Conservation (phyloP, 2,113 vertebrate species). For the Oxyruncus cristatus region DNA sequence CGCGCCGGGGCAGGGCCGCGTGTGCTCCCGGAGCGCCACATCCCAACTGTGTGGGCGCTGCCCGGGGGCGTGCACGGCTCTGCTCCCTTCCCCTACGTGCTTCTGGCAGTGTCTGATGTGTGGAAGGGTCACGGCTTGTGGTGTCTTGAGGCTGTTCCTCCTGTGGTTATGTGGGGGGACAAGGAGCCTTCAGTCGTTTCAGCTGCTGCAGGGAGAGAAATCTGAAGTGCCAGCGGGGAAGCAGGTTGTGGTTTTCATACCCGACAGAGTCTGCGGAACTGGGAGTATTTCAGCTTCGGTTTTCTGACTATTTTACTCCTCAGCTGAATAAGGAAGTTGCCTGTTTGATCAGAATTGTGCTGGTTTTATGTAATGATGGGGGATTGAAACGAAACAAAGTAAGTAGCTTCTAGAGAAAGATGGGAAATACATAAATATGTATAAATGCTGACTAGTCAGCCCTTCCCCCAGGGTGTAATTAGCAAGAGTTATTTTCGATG, state of each 20-base stretch:
- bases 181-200: not conserved
- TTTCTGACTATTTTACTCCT: not conserved
- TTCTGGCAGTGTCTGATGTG: not conserved
- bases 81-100: rapidly evolving
- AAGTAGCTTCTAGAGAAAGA: not conserved
- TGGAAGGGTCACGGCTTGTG: not conserved
- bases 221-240: not conserved
- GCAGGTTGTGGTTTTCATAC: not conserved
- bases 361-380: not conserved
- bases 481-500: not conserved
- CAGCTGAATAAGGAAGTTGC: not conserved
- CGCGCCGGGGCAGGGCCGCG: rapidly evolving
- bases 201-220: not conserved
- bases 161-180: not conserved
- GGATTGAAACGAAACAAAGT: not conserved
- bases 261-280: not conserved
- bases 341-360: not conserved
- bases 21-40: rapidly evolving
- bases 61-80: not conserved
- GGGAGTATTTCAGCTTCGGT: not conserved
- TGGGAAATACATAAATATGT: not conserved
- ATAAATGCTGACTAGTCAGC: not conserved
- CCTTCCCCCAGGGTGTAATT: not conserved
- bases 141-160: not conserved
- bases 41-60: not conserved